Evolutionary conservation across 2,797 vertebrate species (phyloP).

Genomic region (Etheostoma nigrum): DNA sequence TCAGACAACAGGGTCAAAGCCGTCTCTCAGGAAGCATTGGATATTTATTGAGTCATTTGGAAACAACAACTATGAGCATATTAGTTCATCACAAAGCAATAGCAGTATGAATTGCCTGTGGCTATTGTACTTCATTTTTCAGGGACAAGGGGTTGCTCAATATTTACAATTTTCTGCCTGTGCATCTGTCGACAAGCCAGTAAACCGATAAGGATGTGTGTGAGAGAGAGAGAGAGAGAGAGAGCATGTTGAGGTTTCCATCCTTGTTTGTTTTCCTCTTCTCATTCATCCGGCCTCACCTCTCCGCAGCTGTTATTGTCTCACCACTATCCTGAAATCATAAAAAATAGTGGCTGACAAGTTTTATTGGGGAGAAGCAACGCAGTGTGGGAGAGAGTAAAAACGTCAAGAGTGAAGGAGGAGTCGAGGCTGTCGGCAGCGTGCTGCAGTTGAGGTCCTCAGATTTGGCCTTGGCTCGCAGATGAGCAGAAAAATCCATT

Average conservation of each 20-base stretch:
- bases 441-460: conserved; percentile 40
- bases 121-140: conserved; percentile 67
- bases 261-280: conserved; percentile 15
- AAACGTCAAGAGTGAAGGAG: conserved; percentile 49
- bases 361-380: conserved; percentile 56
- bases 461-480: conserved; percentile 74
- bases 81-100: conserved; percentile 81
- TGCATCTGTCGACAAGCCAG: conserved; percentile 31
- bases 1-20: conserved; percentile 77
- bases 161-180: conserved; percentile 69
- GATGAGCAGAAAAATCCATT: conserved; percentile 79
- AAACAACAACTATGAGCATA: conserved; percentile 75
- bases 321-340: conserved; percentile 44
- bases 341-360: conserved; percentile 49
- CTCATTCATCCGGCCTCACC: conserved; percentile 23
- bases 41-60: conserved; percentile 83
- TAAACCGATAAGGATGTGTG: conserved; percentile 41
- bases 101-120: conserved; percentile 63
- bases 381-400: conserved; percentile 28
- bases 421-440: conserved; percentile 17
- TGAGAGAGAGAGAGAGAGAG: conserved; percentile 5
- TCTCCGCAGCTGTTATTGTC: conserved; percentile 31
- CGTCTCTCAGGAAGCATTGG: conserved; percentile 76
- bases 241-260: conserved; percentile 8
- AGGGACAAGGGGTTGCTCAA: conserved; percentile 69